Conservation (phyloP, 2,797 vertebrate species). For the Neosalanx taihuensis region DNA sequence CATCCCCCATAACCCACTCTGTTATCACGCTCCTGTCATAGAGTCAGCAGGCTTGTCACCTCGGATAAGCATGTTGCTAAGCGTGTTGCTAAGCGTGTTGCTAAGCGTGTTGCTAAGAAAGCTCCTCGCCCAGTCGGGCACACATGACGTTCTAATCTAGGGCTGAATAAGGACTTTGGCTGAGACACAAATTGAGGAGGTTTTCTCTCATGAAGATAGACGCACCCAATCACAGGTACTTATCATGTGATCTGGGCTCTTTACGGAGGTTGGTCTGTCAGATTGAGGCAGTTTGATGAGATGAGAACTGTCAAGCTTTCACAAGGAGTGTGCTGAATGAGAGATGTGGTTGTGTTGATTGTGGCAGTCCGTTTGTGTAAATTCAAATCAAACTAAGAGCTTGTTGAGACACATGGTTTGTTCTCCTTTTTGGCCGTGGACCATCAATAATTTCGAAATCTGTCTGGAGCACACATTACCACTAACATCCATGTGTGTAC, state of each 20-base stretch:
- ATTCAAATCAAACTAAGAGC: conserved; percentile 45
- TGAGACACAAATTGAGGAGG: no score
- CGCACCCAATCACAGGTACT: no score
- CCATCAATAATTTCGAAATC: conserved; percentile 46
- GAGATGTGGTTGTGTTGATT: conserved; percentile 47
- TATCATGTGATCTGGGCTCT: not conserved
- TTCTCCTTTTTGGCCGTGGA: conserved; percentile 45
- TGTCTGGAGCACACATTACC: conserved; percentile 43
- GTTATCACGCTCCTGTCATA: not conserved
- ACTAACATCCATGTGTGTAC: conserved; percentile 22
- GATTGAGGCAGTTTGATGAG: not conserved
- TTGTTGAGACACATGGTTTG: conserved; percentile 62
- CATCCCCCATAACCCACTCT: no score
- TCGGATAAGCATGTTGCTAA: no score
- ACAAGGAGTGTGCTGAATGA: conserved; percentile 41
- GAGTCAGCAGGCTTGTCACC: no score
- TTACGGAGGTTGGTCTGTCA: not conserved
- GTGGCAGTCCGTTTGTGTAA: conserved; percentile 43
- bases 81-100: no score
- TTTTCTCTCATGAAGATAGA: no score
- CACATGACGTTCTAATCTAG: no score
- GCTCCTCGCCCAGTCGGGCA: no score
- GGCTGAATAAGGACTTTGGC: no score
- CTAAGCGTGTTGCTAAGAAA: no score
- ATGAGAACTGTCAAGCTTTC: conserved; percentile 48